Conservation (phyloP, 2,888 invertebrate genomes). For the Andrena minutula region DNA sequence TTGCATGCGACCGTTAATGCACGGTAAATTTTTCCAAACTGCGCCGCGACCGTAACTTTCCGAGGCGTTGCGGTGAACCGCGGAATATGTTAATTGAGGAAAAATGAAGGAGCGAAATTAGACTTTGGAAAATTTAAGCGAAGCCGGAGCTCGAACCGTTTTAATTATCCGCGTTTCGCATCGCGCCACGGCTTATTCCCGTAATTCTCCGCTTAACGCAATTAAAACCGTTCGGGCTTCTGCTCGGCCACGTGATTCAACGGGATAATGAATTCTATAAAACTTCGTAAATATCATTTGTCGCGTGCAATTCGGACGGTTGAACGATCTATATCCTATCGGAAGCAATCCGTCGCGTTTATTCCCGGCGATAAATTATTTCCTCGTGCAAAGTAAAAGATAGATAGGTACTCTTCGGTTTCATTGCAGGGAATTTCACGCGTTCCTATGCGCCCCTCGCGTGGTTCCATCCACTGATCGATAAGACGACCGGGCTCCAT, state of each 20-base stretch:
- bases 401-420: not conserved
- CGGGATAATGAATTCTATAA: conserved; percentile 50
- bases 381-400: not conserved
- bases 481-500: not conserved
- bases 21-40: conserved; percentile 39
- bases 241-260: conserved; percentile 1
- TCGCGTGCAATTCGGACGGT: conserved; percentile 10
- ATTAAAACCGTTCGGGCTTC: conserved; percentile 48
- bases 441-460: not conserved
- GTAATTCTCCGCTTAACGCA: conserved; percentile 40
- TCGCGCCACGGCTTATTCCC: conserved; percentile 33
- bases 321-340: conserved; percentile 11
- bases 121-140: conserved; percentile 53
- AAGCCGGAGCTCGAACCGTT: conserved; percentile 23
- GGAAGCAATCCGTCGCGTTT: conserved; percentile 9
- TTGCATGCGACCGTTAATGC: not conserved
- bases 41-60: conserved; percentile 17
- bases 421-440: conserved; percentile 8
- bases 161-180: conserved; percentile 54
- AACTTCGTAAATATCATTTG: conserved; percentile 40
- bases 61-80: conserved; percentile 28
- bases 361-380: conserved; percentile 4
- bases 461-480: conserved; percentile 18
- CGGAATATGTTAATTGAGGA: conserved; percentile 54
- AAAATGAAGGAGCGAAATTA: conserved; percentile 40